A percentile compares a stretch with the other conserved stretches of the same genome.
These are phyloP conservation scores for Synanthedon myopaeformis DNA, from an alignment of 2,888 invertebrate species.

Conservation along the genomic window DNA sequence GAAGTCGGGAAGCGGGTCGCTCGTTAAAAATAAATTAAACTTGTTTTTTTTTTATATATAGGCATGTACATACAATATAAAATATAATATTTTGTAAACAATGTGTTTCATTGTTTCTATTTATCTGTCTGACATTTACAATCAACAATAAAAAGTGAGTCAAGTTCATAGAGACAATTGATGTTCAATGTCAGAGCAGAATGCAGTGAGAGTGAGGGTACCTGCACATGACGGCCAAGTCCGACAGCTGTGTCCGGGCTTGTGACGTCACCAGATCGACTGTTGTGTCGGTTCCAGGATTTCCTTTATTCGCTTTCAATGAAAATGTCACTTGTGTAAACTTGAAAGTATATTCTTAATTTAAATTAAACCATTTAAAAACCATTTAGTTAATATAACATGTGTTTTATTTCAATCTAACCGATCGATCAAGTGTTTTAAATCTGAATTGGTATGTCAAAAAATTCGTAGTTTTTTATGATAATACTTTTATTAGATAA, in stretches of 20 bases:
- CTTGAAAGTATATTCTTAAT: too few relatives aligned
- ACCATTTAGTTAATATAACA: too few relatives aligned
- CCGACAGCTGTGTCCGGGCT: slow-evolving; percentile 27
- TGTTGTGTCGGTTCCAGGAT: slow-evolving; percentile 14
- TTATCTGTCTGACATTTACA: neutral
- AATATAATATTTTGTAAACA: too few relatives aligned
- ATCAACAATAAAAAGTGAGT: slow-evolving; percentile 23
- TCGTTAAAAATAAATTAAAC: too few relatives aligned
- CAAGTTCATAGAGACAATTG: slow-evolving; percentile 40
- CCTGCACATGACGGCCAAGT: slow-evolving; percentile 13
- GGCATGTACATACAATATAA: too few relatives aligned
- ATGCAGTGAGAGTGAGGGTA: slow-evolving; percentile 15
- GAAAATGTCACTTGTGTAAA: too few relatives aligned
- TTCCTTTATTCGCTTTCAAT: slow-evolving; percentile 16
- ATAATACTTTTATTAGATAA: neutral
- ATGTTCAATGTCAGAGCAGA: slow-evolving; percentile 32
- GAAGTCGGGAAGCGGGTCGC: too few relatives aligned
- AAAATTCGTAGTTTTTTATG: neutral
- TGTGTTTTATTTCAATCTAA: too few relatives aligned
- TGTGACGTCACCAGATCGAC: slow-evolving; percentile 7
- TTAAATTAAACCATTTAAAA: too few relatives aligned
- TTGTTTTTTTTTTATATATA: too few relatives aligned
- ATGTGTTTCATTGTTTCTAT: neutral
- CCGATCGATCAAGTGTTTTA: too few relatives aligned
- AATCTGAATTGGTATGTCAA: too few relatives aligned